phyloP scores from a whole-genome alignment of 2,888 invertebrate genomes.

The Scrobipalpa atriplicella region DNA sequence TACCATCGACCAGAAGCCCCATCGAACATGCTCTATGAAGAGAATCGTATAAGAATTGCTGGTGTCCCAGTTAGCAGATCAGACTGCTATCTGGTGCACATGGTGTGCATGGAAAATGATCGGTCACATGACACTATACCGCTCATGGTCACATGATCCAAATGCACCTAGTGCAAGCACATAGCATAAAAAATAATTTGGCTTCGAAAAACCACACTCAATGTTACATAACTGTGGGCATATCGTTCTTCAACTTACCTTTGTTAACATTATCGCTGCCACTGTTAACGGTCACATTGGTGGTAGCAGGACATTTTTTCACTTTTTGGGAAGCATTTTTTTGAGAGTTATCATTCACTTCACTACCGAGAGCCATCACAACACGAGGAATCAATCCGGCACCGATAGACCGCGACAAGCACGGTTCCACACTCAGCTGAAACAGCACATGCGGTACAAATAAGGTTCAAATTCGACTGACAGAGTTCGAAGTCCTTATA shows the following conservation, averaged over 20 bases:
- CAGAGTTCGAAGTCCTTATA: conserved; percentile 46
- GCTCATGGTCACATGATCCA: conserved; percentile 67
- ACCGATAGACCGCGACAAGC: conserved; percentile 77
- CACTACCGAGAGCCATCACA: conserved; percentile 84
- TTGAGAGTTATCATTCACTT: conserved; percentile 80
- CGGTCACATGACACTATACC: conserved; percentile 64
- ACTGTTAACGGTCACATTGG: conserved; percentile 71
- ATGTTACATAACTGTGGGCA: conserved; percentile 80
- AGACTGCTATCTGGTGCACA: conserved; percentile 28
- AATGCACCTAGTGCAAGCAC: conserved; percentile 45
- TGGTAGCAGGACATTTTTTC: conserved; percentile 75
- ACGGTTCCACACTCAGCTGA: conserved; percentile 79
- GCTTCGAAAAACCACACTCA: conserved; percentile 55
- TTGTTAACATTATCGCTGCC: conserved; percentile 71
- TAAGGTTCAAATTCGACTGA: conserved; percentile 78
- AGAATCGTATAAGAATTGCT: conserved; percentile 16
- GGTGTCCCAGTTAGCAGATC: conserved; percentile 1
- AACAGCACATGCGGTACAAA: conserved; percentile 78
- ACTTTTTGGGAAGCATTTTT: conserved; percentile 77
- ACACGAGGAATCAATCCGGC: conserved; percentile 79
- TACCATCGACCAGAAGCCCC: conserved; percentile 1
- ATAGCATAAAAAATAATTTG: conserved; percentile 32
- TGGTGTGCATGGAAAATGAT: conserved; percentile 23
- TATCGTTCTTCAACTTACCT: conserved; percentile 71
- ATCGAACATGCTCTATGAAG: not conserved